Conservation (phyloP, 1,140 invertebrate genomes). For the Reticulitermes speratus region DNA sequence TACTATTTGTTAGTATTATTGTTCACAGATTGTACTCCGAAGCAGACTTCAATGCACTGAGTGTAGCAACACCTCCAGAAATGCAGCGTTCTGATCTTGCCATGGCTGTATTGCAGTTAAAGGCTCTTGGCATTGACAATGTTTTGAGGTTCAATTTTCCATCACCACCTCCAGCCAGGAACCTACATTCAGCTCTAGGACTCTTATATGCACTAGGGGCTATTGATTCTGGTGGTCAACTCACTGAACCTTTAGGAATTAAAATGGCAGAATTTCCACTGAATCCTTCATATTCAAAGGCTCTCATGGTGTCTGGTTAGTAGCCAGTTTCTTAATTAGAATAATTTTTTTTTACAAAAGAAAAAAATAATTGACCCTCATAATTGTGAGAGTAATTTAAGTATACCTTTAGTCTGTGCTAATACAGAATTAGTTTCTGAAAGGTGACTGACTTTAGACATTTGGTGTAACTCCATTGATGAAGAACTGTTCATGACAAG, state of each 20-base stretch:
- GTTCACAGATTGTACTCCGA: slow-evolving; percentile 72
- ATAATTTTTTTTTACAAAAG: too few relatives aligned
- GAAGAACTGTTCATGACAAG: too few relatives aligned
- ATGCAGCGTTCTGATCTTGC: slow-evolving; percentile 89
- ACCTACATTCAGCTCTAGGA: slow-evolving; percentile 84
- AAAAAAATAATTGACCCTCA: too few relatives aligned
- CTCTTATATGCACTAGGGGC: slow-evolving; percentile 84
- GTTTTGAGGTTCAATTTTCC: slow-evolving; percentile 81
- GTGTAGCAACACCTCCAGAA: slow-evolving; percentile 78
- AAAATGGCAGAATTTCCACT: slow-evolving; percentile 93
- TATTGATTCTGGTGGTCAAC: slow-evolving; percentile 73
- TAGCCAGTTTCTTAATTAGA: background rate
- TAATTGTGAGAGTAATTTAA: too few relatives aligned
- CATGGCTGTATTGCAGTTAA: slow-evolving; percentile 84
- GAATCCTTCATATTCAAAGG: slow-evolving; percentile 82
- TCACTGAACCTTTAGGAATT: slow-evolving; percentile 79
- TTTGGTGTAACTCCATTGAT: too few relatives aligned
- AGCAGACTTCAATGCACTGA: slow-evolving; percentile 69
- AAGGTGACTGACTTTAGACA: too few relatives aligned
- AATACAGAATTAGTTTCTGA: too few relatives aligned
- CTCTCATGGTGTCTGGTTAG: slow-evolving; percentile 76
- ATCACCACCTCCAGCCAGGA: slow-evolving; percentile 84
- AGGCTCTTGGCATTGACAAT: slow-evolving; percentile 94
- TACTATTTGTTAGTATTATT: background rate
- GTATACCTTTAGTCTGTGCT: too few relatives aligned